Evolutionary conservation across 2,797 vertebrate genomes (phyloP).

Genomic region (Pangasius sanitwongsei): DNA sequence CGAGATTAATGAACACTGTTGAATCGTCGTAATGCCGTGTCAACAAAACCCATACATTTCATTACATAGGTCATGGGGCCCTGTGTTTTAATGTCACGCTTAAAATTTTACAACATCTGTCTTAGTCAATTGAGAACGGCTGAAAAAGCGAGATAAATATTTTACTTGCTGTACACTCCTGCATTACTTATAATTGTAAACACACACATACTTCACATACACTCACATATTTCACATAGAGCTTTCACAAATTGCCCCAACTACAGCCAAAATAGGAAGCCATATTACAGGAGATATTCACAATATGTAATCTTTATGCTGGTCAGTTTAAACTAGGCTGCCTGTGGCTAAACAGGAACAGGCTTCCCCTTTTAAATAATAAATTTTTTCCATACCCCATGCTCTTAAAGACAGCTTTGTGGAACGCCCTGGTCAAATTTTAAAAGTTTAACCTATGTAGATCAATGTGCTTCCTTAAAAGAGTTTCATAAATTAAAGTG

Average conservation of each 20-base stretch:
- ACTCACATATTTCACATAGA: slow-evolving; percentile 1
- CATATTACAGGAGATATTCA: slow-evolving; percentile 62
- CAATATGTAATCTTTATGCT: slow-evolving; percentile 58
- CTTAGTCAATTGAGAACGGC: slow-evolving; percentile 66
- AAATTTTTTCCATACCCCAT: slow-evolving; percentile 93
- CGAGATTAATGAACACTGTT: slow-evolving; percentile 80
- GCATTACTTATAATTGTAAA: slow-evolving; percentile 68
- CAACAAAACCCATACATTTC: slow-evolving; percentile 76
- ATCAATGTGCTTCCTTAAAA: slow-evolving; percentile 99
- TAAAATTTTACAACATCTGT: slow-evolving; percentile 65
- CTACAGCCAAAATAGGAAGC: slow-evolving; percentile 56
- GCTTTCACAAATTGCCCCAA: slow-evolving; percentile 50
- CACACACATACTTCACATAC: slow-evolving; percentile 25
- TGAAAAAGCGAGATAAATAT: slow-evolving; percentile 74
- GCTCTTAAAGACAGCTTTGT: slow-evolving; percentile 90
- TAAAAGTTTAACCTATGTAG: slow-evolving; percentile 99
- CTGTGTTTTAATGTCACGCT: slow-evolving; percentile 71
- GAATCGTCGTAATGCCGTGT: slow-evolving; percentile 76
- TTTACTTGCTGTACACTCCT: slow-evolving; percentile 69
- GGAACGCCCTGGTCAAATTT: slow-evolving; percentile 90
- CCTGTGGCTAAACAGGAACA: slow-evolving; percentile 84
- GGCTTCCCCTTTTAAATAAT: slow-evolving; percentile 86
- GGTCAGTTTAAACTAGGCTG: slow-evolving; percentile 71
- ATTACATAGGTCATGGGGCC: slow-evolving; percentile 73
- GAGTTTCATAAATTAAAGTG: slow-evolving; percentile 99